Percentiles rank a stretch among this genome's conserved stretches.
These are phyloP conservation scores for Paralichthys olivaceus DNA, from an alignment of 2,113 vertebrate species.

Conservation along the genomic window DNA sequence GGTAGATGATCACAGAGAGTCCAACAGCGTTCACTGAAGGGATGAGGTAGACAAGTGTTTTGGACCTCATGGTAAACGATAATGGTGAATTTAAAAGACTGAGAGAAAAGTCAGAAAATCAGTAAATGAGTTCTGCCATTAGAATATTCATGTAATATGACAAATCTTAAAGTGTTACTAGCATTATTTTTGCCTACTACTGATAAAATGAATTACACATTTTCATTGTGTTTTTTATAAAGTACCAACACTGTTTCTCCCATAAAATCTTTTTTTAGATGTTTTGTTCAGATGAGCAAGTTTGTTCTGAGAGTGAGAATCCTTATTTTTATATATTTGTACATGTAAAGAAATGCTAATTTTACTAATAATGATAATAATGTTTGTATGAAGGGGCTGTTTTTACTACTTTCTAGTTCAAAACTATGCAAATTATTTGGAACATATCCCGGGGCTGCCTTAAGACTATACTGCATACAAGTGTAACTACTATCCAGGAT, in stretches of 20 bases:
- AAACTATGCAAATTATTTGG: too few relatives aligned
- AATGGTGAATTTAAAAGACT: background rate
- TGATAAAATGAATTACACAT: too few relatives aligned
- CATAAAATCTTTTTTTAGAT: too few relatives aligned
- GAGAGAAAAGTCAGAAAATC: background rate
- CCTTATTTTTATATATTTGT: background rate
- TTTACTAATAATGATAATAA: too few relatives aligned
- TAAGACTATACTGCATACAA: too few relatives aligned
- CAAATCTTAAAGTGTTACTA: background rate
- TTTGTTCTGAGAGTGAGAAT: too few relatives aligned
- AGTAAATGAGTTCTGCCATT: background rate
- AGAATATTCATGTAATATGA: background rate
- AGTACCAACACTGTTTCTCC: too few relatives aligned
- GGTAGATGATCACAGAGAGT: constrained; percentile 8
- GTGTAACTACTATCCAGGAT: too few relatives aligned
- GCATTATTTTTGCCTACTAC: background rate
- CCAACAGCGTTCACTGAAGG: constrained; percentile 3
- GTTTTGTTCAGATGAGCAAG: too few relatives aligned
- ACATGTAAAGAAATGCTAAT: background rate
- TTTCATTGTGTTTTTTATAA: too few relatives aligned
- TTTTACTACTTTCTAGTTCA: background rate
- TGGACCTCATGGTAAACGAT: background rate
- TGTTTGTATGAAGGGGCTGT: background rate
- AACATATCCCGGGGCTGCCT: too few relatives aligned
- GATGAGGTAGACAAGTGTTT: background rate